Evolutionary conservation across 2,888 invertebrate species (phyloP).

Genomic region (Drosophila paracracens): DNA sequence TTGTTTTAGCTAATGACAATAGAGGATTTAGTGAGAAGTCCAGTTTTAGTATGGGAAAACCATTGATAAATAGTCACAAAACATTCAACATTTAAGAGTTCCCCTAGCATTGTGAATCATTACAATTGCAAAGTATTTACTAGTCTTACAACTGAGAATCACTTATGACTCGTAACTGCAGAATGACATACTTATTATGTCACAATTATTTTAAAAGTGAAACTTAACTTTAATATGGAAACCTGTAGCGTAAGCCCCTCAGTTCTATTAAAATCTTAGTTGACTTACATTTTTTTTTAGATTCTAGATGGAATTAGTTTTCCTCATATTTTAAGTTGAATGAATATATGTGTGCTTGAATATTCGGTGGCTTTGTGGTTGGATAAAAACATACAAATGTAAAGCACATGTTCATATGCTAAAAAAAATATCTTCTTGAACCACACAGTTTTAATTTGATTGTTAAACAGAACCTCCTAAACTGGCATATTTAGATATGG

Average conservation of each 20-base stretch:
- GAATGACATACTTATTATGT: background rate
- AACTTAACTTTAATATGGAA: too few relatives aligned
- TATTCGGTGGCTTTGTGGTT: background rate
- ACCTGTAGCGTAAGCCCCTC: background rate
- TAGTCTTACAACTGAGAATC: background rate
- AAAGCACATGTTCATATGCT: background rate
- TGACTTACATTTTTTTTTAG: too few relatives aligned
- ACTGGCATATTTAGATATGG: background rate
- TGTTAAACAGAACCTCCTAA: background rate
- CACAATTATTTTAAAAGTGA: background rate
- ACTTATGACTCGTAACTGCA: conserved; percentile 3
- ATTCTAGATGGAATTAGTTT: too few relatives aligned
- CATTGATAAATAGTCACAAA: background rate
- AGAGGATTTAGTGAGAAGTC: background rate
- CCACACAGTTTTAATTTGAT: background rate
- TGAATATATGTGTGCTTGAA: background rate
- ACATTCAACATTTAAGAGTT: background rate
- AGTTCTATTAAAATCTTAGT: too few relatives aligned
- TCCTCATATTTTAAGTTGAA: background rate
- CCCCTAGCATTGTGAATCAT: conserved; percentile 2
- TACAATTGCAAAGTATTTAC: background rate
- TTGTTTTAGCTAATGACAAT: background rate
- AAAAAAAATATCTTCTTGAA: background rate
- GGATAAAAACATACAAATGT: background rate
- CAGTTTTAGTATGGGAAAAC: conserved; percentile 5